phyloP scores from a whole-genome alignment of 2,113 vertebrate species.

The Neoarius graeffei region DNA sequence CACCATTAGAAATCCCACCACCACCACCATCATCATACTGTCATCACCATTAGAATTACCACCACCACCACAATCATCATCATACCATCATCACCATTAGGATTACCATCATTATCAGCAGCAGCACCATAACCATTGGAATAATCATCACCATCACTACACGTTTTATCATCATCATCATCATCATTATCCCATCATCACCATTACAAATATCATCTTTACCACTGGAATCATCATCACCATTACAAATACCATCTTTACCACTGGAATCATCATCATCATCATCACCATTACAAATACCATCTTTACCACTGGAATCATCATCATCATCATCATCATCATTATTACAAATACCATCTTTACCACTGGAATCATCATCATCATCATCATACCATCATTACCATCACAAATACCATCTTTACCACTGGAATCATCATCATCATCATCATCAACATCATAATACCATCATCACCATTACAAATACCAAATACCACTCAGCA shows the following conservation, averaged over 20 bases:
- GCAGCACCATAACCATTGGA: not conserved
- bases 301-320: not conserved
- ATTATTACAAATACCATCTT: not conserved
- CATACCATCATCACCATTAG: not conserved
- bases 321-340: not conserved
- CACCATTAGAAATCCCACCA: not conserved
- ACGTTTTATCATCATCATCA: not conserved
- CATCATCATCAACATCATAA: not conserved
- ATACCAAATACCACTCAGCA: not conserved
- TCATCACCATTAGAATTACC: not conserved
- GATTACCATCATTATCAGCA: not conserved
- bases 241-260: not conserved
- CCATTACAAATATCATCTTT: not conserved
- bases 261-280: not conserved
- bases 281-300: not conserved
- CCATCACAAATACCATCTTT: too few species aligned
- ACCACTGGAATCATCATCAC: not conserved
- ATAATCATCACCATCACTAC: not conserved
- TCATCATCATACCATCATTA: not conserved
- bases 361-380: not conserved
- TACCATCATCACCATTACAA: not conserved
- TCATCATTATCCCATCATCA: not conserved
- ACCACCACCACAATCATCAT: not conserved
- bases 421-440: not conserved
- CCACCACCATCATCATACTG: not conserved